Evolutionary conservation across 2,113 vertebrate genomes (phyloP).

Genomic region (Corythornis cristatus): DNA sequence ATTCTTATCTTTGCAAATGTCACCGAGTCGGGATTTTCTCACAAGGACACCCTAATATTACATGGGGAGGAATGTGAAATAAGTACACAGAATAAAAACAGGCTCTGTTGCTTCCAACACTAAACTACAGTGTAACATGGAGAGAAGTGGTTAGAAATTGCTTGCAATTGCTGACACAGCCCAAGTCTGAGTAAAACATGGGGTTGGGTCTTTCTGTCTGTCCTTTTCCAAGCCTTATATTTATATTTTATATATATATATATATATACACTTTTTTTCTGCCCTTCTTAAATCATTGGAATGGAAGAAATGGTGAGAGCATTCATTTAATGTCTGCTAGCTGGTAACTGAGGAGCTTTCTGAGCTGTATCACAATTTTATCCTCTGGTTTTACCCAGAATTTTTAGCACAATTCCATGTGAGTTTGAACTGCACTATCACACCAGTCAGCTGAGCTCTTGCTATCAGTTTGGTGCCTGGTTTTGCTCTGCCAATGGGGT

Average conservation of each 20-base stretch:
- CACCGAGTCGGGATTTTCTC: background rate
- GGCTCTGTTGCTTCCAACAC: background rate
- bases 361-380: background rate
- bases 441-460: background rate
- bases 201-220: background rate
- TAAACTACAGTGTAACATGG: background rate
- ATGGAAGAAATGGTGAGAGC: background rate
- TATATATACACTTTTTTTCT: background rate
- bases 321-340: background rate
- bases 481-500: background rate
- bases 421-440: background rate
- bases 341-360: background rate
- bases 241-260: background rate
- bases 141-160: background rate
- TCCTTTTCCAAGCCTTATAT: background rate
- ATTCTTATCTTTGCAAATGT: constrained; percentile 5
- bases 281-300: background rate
- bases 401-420: background rate
- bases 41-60: background rate
- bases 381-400: background rate
- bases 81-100: background rate
- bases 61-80: background rate
- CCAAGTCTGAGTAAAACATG: background rate
- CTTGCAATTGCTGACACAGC: background rate
- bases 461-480: background rate